Base-by-base conservation (phyloP, 1,140 invertebrate species). In the Drosophila pruinosa region DNA sequence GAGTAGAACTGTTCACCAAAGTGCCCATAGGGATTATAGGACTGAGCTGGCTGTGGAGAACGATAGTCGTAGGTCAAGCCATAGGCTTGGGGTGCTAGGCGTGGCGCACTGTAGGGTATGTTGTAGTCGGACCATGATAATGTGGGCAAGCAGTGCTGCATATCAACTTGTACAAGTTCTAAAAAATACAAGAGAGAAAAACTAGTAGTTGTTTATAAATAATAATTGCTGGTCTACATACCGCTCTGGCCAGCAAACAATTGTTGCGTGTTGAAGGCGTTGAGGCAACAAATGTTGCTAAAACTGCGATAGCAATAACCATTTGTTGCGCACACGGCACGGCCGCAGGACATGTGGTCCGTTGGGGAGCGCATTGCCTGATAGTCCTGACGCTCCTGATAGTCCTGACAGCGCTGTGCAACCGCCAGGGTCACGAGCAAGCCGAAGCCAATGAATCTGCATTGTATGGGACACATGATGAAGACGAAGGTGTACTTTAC, bases 271-370 rank as follows among this genome's bases (percentile, higher is more conserved):
- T 85, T 85, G 21, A 64, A 17, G 6, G 75, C 36, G 14, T 36
- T 61, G 0, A 86, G 19, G 4, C 24, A 52, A 26, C 81, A 86
- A 8, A 68, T 8, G 15, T 69, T 77, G 0, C 47, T 45, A 1
- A 86, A 86, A 4, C 19, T 28, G 17, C 61, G 64, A 57, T 77
- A 86, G 0, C 57, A 65, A 14, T 45, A 45, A 0, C 77, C 82
- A 34, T 72, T 67, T 12, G 43, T 62, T 12, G 24, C 69, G 8
- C 80, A 85, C 1, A 85, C 43, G 19, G 64, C 26, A 0, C 34
- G 67, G 0, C 65, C 69, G 21, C 81, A 85, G 17, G 22, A 24
- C 0, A 10, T 12, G 14, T 70, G 58, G 24, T 28, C 36, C 1
- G 3, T 1, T 24, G 1, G 21, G 2, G 5, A 0, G 3, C 17